Percentiles rank a stretch among this genome's conserved stretches.
Conservation (phyloP, 2,888 invertebrate genomes). For the Protula sp. region DNA sequence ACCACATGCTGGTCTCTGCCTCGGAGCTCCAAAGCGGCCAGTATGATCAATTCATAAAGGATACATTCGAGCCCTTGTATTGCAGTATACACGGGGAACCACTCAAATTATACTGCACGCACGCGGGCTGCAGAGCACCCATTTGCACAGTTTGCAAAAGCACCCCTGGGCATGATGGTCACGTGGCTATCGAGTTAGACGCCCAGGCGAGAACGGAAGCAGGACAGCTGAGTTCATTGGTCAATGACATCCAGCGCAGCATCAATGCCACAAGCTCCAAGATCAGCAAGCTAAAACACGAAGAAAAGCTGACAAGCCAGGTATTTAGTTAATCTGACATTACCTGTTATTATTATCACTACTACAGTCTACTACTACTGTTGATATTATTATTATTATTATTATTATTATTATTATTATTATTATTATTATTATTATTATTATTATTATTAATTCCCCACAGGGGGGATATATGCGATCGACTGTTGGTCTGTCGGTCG, state of each 20-base stretch:
- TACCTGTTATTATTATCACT: too few species aligned
- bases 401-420: too few species aligned
- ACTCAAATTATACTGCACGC: constrained; percentile 22
- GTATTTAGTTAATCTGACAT: too few species aligned
- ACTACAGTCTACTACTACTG: too few species aligned
- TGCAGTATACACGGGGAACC: constrained; percentile 27
- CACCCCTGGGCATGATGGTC: constrained; percentile 25
- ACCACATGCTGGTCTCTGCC: constrained; percentile 22
- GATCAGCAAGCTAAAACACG: constrained; percentile 21
- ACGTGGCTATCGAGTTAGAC: constrained; percentile 21
- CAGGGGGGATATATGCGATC: too few species aligned
- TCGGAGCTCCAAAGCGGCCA: constrained; percentile 22
- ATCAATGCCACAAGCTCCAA: constrained; percentile 18
- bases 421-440: too few species aligned
- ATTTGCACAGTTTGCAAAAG: constrained; percentile 28
- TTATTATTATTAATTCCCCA: too few species aligned
- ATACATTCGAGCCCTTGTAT: constrained; percentile 26
- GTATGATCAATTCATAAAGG: constrained; percentile 25
- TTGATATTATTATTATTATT: too few species aligned
- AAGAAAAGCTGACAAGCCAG: constrained; percentile 23
- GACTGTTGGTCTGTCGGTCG: too few species aligned
- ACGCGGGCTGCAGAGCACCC: constrained; percentile 22
- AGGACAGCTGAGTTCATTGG: constrained; percentile 7
- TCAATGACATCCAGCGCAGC: constrained; percentile 15
- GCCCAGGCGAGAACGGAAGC: constrained; percentile 22